phyloP scores from a whole-genome alignment of 2,797 vertebrate species.

The Ispidina picta region DNA sequence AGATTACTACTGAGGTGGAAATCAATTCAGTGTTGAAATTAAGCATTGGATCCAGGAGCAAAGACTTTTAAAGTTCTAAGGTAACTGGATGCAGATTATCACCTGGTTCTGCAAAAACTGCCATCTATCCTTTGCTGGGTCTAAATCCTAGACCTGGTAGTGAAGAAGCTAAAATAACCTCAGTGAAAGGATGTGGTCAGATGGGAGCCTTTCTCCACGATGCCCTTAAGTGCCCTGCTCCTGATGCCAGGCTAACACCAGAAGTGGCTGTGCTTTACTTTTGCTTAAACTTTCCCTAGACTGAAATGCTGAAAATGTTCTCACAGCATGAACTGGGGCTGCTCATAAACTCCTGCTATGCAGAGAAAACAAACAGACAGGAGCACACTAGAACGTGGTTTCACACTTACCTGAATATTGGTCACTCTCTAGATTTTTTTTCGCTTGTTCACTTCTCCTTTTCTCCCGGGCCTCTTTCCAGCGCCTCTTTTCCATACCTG shows the following conservation, averaged over 20 bases:
- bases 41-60: not conserved
- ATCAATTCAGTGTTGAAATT: not conserved
- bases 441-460: constrained; percentile 85
- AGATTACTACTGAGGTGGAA: not conserved
- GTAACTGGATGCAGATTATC: not conserved
- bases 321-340: not conserved
- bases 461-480: constrained; percentile 93
- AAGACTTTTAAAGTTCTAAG: not conserved
- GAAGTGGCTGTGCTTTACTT: not conserved
- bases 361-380: not conserved
- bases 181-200: not conserved
- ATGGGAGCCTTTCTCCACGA: not conserved
- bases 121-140: not conserved
- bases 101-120: not conserved
- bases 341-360: not conserved
- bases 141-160: not conserved
- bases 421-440: constrained; percentile 78
- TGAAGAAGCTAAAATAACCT: not conserved
- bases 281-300: not conserved
- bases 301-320: not conserved
- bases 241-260: not conserved
- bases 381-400: too few species aligned
- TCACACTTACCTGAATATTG: constrained; percentile 88
- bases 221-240: fast-evolving
- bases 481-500: constrained; percentile 87